These are phyloP conservation scores for Apodemus agrarius DNA, from an alignment of 2,797 vertebrate species.

Conservation along the genomic window DNA sequence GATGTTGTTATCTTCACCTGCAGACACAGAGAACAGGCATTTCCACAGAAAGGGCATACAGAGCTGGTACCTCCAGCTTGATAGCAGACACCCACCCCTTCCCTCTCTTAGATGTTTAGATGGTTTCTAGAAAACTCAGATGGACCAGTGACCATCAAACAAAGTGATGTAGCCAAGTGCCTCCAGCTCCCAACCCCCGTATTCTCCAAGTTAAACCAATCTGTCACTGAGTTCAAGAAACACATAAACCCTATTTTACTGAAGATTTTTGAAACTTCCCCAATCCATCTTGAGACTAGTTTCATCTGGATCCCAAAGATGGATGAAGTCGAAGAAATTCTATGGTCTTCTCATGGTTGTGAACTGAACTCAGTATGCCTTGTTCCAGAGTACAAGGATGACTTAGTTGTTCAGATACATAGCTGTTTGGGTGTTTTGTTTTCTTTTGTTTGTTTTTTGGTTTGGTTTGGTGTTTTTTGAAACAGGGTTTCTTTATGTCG, in stretches of 20 bases:
- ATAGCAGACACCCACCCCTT: too few relatives aligned
- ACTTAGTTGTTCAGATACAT: slow-evolving; percentile 31
- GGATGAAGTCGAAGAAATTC: not conserved
- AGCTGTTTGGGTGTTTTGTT: not conserved
- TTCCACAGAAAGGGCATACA: not conserved
- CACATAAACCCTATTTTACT: not conserved
- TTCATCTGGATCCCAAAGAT: slow-evolving; percentile 23
- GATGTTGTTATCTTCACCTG: not conserved
- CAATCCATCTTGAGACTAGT: not conserved
- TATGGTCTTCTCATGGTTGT: not conserved
- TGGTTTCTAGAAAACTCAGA: not conserved
- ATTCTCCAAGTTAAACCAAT: not conserved
- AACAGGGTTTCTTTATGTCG: not conserved
- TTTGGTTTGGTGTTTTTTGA: not conserved
- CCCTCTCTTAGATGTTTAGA: too few relatives aligned
- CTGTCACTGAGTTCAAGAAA: not conserved
- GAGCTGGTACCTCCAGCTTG: not conserved
- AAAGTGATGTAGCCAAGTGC: not conserved
- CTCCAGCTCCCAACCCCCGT: not conserved
- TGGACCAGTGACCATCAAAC: not conserved
- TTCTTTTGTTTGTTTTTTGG: not conserved
- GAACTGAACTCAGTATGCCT: not conserved
- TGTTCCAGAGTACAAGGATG: slow-evolving; percentile 29
- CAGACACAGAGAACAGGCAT: not conserved
- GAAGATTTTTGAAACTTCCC: not conserved